Evolutionary conservation across 1,140 invertebrate species (phyloP), one percentile per base, ranked within the genome.

Genomic region (Drosophila nigromelanica): DNA sequence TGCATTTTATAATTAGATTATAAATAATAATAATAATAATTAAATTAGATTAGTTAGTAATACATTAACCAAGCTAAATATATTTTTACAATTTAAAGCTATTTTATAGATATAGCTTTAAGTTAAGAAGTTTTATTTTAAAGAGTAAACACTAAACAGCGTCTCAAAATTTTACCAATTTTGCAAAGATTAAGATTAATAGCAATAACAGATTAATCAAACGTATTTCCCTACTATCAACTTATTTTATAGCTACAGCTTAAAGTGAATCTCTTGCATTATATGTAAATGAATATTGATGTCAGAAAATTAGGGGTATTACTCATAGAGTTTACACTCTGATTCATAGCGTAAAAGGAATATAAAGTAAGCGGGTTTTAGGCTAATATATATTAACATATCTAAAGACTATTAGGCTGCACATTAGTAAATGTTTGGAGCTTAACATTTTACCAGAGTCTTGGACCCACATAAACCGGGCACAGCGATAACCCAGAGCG

Each of bases 381-480:
- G 37, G 52, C 7, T 35, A 35, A 35, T 33, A 14, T 21, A 11
- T 7, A 58, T 58, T 58, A 45, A 8, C 55, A 58, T 58, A 58
- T 58, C 61, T 39, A 42, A 61, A 71, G 52, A 50, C 43, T 21
- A 64, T 47, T 50, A 27, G 35, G 48, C 39, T 24, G 33, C 11
- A n/a, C 42, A 52, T n/a, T n/a, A 42, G 14, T n/a, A 64, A 55
- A 43, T 43, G 54, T 11, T 30, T 11, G 5, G 12, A 33, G 51
- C 60, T 43, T 54, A 40, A 30, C 52, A 58, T 71, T 64, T 51
- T 51, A 47, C 58, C 39, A 15, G 43, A 18, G 14, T 24, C 4
- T 50, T 50, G 42, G 37, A 30, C 78, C 82, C 74, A 87, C 78
- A 74, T 87, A 63, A 86, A 82, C 82, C 70, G 50, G 10, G 27